Conservation (phyloP, 1,140 invertebrate species). For the Temnothorax longispinosus region DNA sequence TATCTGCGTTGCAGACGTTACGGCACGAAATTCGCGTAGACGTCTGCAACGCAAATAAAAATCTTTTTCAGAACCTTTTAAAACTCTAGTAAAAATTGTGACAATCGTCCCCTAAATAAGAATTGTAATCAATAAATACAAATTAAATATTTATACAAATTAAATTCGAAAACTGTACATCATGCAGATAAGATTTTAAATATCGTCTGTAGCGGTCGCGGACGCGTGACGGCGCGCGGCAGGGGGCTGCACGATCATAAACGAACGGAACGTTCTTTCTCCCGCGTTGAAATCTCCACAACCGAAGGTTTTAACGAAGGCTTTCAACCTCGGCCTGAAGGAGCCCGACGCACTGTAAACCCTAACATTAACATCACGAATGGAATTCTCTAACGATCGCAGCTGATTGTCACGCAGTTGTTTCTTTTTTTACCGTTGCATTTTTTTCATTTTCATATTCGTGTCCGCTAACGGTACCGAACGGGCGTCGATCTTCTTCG, state of each 20-base stretch:
- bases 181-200: background rate
- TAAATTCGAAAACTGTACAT: background rate
- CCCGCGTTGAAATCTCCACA: conserved; percentile 12
- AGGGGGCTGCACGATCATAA: background rate
- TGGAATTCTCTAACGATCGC: background rate
- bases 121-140: background rate
- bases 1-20: no score
- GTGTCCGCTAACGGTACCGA: conserved; percentile 77
- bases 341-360: background rate
- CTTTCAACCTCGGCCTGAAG: background rate
- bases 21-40: no score
- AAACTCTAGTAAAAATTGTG: background rate
- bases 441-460: conserved; percentile 74
- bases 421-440: conserved; percentile 74
- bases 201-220: background rate
- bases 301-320: background rate
- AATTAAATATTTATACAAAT: background rate
- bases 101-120: background rate
- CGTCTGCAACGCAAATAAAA: background rate
- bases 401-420: conserved; percentile 22
- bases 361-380: background rate
- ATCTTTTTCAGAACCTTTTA: background rate
- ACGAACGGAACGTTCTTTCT: background rate
- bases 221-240: background rate
- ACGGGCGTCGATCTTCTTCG: conserved; percentile 61